Conservation (phyloP, 2,888 invertebrate species). For the Caenorhabditis angaria region DNA sequence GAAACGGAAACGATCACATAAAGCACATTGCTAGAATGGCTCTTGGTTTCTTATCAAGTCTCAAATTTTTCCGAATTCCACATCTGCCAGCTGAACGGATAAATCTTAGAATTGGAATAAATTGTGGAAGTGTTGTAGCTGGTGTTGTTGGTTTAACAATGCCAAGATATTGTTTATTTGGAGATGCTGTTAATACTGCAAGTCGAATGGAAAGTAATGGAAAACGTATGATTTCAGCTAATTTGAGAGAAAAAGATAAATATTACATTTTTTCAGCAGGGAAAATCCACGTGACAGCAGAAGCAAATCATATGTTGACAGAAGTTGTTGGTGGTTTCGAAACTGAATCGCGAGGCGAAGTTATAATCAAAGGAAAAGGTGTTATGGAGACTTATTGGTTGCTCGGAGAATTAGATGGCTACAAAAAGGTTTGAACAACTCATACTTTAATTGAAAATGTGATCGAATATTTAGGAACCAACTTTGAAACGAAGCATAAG, state of each 20-base stretch:
- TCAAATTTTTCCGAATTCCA: constrained; percentile 57
- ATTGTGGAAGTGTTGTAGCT: constrained; percentile 52
- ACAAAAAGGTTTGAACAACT: too few relatives aligned
- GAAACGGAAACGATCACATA: constrained; percentile 52
- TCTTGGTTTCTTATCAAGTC: constrained; percentile 50
- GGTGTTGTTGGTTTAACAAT: constrained; percentile 65
- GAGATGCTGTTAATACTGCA: constrained; percentile 69
- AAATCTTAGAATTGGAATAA: constrained; percentile 59
- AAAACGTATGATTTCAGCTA: constrained; percentile 2
- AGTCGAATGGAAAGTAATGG: constrained; percentile 63
- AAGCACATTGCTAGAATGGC: constrained; percentile 61
- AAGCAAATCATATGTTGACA: constrained; percentile 56
- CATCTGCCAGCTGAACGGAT: constrained; percentile 63
- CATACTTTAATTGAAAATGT: too few relatives aligned
- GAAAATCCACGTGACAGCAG: constrained; percentile 60
- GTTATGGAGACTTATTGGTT: constrained; percentile 67
- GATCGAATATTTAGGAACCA: too few relatives aligned
- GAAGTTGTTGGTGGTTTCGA: constrained; percentile 58
- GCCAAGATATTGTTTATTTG: constrained; percentile 65
- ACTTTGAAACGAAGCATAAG: too few relatives aligned
- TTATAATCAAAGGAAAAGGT: constrained; percentile 62
- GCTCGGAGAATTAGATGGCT: too few relatives aligned
- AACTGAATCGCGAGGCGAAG: constrained; percentile 64
- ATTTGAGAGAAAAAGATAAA: background rate
- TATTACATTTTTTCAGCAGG: constrained; percentile 53